Conservation (phyloP, 2,797 vertebrate genomes). For the Pristis pectinata region DNA sequence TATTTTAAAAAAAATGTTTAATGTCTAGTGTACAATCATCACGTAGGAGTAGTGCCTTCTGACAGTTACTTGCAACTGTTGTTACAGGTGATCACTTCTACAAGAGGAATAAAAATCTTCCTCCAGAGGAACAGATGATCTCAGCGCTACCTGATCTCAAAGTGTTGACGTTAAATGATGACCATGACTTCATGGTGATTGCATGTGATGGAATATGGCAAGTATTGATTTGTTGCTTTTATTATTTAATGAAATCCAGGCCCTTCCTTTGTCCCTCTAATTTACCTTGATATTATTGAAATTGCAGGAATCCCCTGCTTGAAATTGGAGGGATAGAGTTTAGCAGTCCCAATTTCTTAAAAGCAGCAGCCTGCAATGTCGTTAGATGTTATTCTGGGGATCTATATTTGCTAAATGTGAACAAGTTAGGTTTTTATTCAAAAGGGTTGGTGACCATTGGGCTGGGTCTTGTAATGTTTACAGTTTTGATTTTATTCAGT, state of each 20-base stretch:
- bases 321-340: too few relatives aligned
- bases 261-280: too few relatives aligned
- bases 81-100: constrained; percentile 92
- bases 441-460: too few relatives aligned
- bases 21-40: too few relatives aligned
- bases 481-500: neutral
- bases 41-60: neutral
- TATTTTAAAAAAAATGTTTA: neutral
- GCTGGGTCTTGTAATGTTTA: neutral
- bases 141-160: constrained; percentile 92
- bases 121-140: constrained; percentile 96
- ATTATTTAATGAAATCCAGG: neutral
- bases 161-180: constrained; percentile 83
- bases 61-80: neutral
- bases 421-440: too few relatives aligned
- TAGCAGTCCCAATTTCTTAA: too few relatives aligned
- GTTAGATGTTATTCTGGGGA: too few relatives aligned
- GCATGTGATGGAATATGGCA: constrained; percentile 98
- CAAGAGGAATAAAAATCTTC: constrained; percentile 87
- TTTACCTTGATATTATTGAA: too few relatives aligned
- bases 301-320: too few relatives aligned
- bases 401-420: too few relatives aligned
- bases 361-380: too few relatives aligned
- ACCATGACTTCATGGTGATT: constrained; percentile 97
- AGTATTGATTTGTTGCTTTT: constrained; percentile 44